These are phyloP conservation scores for Elgonia sp. DNA, from an alignment of 2,888 invertebrate genomes.

Conservation along the genomic window DNA sequence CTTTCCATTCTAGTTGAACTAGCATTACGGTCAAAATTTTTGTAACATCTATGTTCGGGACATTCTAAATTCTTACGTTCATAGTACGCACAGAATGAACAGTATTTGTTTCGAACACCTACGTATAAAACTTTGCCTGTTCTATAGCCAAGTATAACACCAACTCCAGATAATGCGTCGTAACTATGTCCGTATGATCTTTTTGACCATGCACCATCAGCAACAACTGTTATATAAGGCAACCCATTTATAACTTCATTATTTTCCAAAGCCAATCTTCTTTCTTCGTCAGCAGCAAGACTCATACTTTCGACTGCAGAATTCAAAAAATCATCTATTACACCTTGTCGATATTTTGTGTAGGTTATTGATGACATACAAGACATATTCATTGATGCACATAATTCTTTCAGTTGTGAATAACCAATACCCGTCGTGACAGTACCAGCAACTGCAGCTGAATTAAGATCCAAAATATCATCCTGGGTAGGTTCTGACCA, in stretches of 20 bases:
- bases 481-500: not conserved
- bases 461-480: not conserved
- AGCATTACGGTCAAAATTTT: no score
- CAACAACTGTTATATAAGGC: slow-evolving; percentile 59
- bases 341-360: no score
- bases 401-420: not conserved
- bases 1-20: no score
- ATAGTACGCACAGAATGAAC: slow-evolving; percentile 75
- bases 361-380: not conserved
- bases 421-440: no score
- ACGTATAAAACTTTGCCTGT: slow-evolving; percentile 77
- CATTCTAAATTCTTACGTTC: slow-evolving; percentile 46
- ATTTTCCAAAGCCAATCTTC: slow-evolving; percentile 44
- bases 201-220: no score
- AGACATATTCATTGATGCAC: not conserved
- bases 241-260: slow-evolving; percentile 52
- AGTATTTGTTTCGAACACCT: no score
- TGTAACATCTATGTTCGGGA: slow-evolving; percentile 76
- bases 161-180: slow-evolving; percentile 60
- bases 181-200: no score
- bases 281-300: slow-evolving; percentile 54
- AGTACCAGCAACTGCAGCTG: no score
- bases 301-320: slow-evolving; percentile 38
- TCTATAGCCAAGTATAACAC: slow-evolving; percentile 55
- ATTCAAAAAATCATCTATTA: no score